These are phyloP conservation scores for Andrena bicolor DNA, from an alignment of 2,888 invertebrate species.

Conservation along the genomic window DNA sequence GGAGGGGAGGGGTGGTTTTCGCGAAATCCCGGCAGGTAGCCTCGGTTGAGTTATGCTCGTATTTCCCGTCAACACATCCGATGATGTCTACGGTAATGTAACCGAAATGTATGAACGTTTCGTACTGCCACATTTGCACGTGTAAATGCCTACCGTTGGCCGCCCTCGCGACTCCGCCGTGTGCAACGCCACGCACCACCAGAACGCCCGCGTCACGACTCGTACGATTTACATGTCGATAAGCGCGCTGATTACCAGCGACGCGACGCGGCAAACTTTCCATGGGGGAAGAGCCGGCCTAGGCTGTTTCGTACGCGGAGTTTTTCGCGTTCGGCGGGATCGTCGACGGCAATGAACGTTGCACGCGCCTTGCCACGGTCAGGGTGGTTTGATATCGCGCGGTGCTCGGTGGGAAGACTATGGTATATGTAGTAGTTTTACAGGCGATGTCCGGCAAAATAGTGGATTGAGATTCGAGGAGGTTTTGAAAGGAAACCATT, in stretches of 20 bases:
- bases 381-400: not conserved
- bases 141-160: constrained; percentile 63
- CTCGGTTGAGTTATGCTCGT: constrained; percentile 84
- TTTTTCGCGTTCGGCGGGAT: not conserved
- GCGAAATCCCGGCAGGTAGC: constrained; percentile 79
- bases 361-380: not conserved
- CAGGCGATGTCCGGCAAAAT: not conserved
- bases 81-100: constrained; percentile 84
- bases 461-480: too few species aligned
- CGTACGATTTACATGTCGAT: constrained; percentile 64
- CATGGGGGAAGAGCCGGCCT: not conserved
- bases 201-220: constrained; percentile 57
- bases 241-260: constrained; percentile 56
- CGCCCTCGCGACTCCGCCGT: constrained; percentile 31
- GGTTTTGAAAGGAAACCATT: too few species aligned
- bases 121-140: constrained; percentile 75
- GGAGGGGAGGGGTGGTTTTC: constrained; percentile 77
- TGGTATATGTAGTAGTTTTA: not conserved
- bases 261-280: constrained; percentile 8
- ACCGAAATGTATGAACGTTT: constrained; percentile 84
- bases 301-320: not conserved
- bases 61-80: constrained; percentile 85
- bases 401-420: not conserved
- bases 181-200: constrained; percentile 50
- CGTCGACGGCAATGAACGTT: constrained; percentile 27